Conservation (phyloP, 2,888 invertebrate species). For the Halictus ligatus region DNA sequence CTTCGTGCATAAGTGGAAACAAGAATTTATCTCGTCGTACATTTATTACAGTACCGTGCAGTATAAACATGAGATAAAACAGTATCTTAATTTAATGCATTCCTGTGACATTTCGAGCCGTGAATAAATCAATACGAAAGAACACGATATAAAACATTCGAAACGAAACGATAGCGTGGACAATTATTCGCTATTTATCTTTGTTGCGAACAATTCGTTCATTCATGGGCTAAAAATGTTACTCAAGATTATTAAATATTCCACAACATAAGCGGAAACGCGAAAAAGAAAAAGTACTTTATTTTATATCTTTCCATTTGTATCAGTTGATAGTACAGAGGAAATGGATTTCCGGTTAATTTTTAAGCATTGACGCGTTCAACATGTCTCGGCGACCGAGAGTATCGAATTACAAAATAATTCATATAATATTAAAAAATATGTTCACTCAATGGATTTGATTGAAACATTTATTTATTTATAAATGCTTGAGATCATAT, state of each 20-base stretch:
- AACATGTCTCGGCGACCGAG: neutral
- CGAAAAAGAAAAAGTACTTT: neutral
- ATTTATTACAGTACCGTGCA: conserved; percentile 22
- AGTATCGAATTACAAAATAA: neutral
- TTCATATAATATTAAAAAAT: neutral
- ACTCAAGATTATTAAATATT: neutral
- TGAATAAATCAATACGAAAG: conserved; percentile 1
- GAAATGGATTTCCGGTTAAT: neutral
- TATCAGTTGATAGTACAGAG: neutral
- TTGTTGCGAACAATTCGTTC: conserved; percentile 1
- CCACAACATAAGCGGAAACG: neutral
- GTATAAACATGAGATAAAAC: conserved; percentile 21
- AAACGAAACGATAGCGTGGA: neutral
- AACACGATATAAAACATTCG: neutral
- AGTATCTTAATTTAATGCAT: conserved; percentile 31
- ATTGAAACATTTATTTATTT: neutral
- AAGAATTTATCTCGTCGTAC: conserved; percentile 32
- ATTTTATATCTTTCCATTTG: neutral
- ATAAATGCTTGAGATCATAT: neutral
- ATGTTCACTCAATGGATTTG: neutral
- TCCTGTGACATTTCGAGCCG: conserved; percentile 30
- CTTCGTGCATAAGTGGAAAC: conserved; percentile 8
- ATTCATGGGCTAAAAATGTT: conserved; percentile 5
- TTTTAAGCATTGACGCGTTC: neutral
- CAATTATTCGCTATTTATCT: neutral